Conservation (phyloP, 2,888 invertebrate species). For the Lamproptera curius region DNA sequence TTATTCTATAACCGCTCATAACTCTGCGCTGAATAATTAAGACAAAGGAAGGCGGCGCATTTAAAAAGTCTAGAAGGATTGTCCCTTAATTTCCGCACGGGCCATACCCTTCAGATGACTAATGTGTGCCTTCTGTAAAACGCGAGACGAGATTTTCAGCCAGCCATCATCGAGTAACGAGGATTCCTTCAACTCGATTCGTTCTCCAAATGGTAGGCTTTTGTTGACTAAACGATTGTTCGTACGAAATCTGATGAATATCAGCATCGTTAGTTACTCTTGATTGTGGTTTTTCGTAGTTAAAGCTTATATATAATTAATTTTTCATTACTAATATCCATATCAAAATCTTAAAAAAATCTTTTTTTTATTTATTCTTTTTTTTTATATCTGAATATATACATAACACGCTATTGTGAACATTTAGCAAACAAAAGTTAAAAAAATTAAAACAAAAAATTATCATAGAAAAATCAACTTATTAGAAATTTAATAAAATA, state of each 20-base stretch:
- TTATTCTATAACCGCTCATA: slow-evolving; percentile 16
- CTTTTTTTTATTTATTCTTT: no score
- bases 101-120: slow-evolving; percentile 8
- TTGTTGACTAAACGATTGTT: slow-evolving; percentile 21
- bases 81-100: slow-evolving; percentile 14
- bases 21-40: slow-evolving; percentile 13
- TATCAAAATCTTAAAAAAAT: no score
- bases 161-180: slow-evolving; percentile 7
- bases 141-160: slow-evolving; percentile 12
- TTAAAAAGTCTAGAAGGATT: slow-evolving; percentile 17
- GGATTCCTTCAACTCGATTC: slow-evolving; percentile 13
- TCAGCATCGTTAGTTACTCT: slow-evolving; percentile 5
- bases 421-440: no score
- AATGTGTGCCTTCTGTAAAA: slow-evolving; percentile 17
- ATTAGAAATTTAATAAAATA: no score
- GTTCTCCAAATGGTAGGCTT: slow-evolving; percentile 23
- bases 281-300: no score
- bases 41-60: slow-evolving; percentile 5
- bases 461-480: no score
- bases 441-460: no score
- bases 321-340: no score
- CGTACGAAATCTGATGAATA: slow-evolving; percentile 11
- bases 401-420: no score
- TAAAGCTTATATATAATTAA: no score
- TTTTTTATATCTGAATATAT: no score